A percentile compares a stretch with the other conserved stretches of the same genome.
phyloP scores from a whole-genome alignment of 2,888 invertebrate genomes.

The Lottia scabra region DNA sequence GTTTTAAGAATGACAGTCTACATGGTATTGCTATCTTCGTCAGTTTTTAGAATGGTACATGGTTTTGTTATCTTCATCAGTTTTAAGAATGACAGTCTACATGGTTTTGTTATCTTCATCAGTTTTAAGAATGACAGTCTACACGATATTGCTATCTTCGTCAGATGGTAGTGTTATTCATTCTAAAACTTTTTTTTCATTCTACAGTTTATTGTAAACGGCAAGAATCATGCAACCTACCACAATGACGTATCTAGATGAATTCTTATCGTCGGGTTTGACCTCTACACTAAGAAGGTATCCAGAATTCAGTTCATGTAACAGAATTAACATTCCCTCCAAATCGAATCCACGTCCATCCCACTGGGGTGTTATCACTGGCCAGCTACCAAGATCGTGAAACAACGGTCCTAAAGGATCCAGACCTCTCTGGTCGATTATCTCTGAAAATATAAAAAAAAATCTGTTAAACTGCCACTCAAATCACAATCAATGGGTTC shows the following conservation, averaged over 20 bases:
- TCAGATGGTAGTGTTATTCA: no score
- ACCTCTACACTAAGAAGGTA: constrained; percentile 70
- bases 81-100: no score
- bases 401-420: constrained; percentile 8
- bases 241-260: constrained; percentile 87
- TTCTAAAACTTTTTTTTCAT: no score
- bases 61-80: no score
- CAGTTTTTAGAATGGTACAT: no score
- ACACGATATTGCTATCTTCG: no score
- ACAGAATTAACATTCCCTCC: constrained; percentile 73
- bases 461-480: background rate
- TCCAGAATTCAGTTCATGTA: constrained; percentile 80
- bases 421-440: constrained; percentile 14
- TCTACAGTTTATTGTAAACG: no score
- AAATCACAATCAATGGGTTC: no score
- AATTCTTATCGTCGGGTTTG: constrained; percentile 90
- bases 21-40: no score
- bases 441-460: background rate
- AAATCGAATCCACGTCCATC: constrained; percentile 70
- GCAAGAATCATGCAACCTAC: constrained; percentile 69
- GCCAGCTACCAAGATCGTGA: constrained; percentile 87
- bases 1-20: no score
- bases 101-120: no score
- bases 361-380: constrained; percentile 74
- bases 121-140: no score